These are phyloP conservation scores for Phoxinus phoxinus DNA, from an alignment of 2,113 vertebrate genomes.

Conservation along the genomic window DNA sequence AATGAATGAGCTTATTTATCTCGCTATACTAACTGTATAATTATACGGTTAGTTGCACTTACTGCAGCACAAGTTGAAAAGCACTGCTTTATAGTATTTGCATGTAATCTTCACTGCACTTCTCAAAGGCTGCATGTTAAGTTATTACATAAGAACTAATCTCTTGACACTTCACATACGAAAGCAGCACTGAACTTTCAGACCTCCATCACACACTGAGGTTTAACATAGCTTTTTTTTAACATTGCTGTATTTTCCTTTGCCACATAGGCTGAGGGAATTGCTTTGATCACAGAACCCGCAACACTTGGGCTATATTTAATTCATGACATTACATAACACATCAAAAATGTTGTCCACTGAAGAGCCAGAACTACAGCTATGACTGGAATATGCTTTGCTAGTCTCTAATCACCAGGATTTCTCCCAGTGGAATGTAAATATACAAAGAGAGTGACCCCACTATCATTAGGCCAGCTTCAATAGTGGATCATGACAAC, in stretches of 20 bases:
- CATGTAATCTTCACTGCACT: background rate
- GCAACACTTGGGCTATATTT: conserved; percentile 68
- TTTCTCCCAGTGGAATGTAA: background rate
- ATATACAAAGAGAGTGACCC: background rate
- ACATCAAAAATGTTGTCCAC: conserved; percentile 54
- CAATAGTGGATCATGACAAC: background rate
- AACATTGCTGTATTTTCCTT: conserved; percentile 9
- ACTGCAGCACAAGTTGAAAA: background rate
- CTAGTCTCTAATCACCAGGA: background rate
- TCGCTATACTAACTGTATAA: too few relatives aligned
- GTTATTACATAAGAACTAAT: background rate
- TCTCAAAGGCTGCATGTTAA: background rate
- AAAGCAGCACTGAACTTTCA: background rate
- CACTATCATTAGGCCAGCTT: background rate
- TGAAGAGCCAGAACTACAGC: background rate
- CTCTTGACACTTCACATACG: background rate
- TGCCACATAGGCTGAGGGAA: conserved; percentile 65
- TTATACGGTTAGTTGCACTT: too few relatives aligned
- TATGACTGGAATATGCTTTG: background rate
- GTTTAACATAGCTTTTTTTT: background rate
- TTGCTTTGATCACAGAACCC: conserved; percentile 65
- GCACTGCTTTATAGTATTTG: background rate
- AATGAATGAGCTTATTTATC: too few relatives aligned
- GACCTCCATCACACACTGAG: background rate
- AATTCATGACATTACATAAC: conserved; percentile 74